phyloP scores from a whole-genome alignment of 1,140 invertebrate genomes.

The Prorops nasuta region DNA sequence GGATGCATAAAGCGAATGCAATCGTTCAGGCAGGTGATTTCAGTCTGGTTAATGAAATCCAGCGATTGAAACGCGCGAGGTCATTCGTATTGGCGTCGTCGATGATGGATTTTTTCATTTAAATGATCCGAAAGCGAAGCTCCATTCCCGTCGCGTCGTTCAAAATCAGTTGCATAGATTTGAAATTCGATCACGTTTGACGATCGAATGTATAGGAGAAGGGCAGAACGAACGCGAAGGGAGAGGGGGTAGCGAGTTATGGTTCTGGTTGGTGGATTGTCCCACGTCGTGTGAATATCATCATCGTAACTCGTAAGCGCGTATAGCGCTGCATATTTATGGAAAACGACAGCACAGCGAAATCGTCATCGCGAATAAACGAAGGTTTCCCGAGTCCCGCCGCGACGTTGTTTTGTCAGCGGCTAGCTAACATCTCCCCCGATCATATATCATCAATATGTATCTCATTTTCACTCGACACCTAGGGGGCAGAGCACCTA shows the following conservation, averaged over 20 bases:
- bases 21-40: no score
- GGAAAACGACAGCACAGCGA: constrained; percentile 9
- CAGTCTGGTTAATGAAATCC: no score
- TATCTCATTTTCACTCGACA: constrained; percentile 27
- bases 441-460: no score
- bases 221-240: constrained; percentile 2
- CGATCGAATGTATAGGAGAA: constrained; percentile 6
- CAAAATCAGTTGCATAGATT: no score
- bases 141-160: no score
- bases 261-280: constrained; percentile 12
- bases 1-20: no score
- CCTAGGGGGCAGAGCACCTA: no score
- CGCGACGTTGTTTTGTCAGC: neutral
- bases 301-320: no score
- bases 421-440: no score
- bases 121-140: no score
- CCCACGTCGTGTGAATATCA: constrained; percentile 23
- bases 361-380: constrained; percentile 26
- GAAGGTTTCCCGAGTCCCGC: constrained; percentile 10
- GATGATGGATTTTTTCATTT: neutral
- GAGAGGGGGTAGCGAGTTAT: constrained; percentile 8
- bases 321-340: constrained; percentile 31
- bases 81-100: no score
- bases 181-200: constrained; percentile 32
- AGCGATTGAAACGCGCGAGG: no score